A percentile compares a stretch with the other conserved stretches of the same genome.
Evolutionary conservation across 2,888 invertebrate genomes (phyloP).

Genomic region (Nebria brevicollis): DNA sequence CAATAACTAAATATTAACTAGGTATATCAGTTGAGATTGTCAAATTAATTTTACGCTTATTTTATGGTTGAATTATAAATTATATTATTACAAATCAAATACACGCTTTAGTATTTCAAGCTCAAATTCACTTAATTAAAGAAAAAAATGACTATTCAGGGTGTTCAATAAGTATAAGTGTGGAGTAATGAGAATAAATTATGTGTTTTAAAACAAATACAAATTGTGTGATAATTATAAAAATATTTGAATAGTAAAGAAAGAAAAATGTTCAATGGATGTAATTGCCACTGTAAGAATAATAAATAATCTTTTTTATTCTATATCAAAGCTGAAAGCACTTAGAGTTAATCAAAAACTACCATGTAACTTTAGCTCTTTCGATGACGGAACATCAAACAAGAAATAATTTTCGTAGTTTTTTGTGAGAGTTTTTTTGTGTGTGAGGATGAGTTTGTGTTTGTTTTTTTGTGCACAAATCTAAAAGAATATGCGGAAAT

Average conservation of each 20-base stretch:
- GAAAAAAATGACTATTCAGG: too few species aligned
- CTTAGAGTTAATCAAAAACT: background rate
- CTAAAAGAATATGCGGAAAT: background rate
- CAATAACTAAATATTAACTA: background rate
- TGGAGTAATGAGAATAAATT: too few species aligned
- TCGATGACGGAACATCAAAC: background rate
- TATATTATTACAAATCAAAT: background rate
- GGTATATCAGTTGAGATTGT: background rate
- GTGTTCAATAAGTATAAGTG: too few species aligned
- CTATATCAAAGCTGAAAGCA: background rate
- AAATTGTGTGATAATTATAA: too few species aligned
- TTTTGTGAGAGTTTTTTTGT: background rate
- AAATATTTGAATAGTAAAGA: too few species aligned
- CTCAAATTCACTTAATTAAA: too few species aligned
- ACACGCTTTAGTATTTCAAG: too few species aligned
- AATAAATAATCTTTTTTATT: background rate
- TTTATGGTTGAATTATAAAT: background rate
- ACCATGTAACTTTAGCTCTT: background rate
- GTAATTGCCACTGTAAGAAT: background rate
- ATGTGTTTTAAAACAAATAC: too few species aligned
- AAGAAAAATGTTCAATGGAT: too few species aligned
- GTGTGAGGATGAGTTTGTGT: too few species aligned
- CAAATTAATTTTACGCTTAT: background rate
- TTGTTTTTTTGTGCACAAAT: background rate
- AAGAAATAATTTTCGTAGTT: background rate